A percentile compares a stretch with the other conserved stretches of the same genome.
Conservation (phyloP, 2,113 vertebrate species). For the Plecturocebus donacophilus region DNA sequence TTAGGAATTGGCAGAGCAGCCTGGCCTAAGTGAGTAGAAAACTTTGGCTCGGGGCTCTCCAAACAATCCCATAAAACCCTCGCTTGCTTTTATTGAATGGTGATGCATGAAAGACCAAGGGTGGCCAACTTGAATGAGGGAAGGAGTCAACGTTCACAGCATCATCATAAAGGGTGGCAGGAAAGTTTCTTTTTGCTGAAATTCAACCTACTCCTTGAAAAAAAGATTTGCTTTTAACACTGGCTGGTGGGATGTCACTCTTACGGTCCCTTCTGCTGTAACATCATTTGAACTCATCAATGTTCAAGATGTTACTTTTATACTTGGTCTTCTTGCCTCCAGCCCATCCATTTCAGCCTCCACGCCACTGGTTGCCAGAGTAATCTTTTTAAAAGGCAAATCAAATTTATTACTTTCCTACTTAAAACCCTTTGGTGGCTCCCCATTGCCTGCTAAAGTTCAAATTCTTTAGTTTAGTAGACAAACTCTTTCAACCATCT, state of each 20-base stretch:
- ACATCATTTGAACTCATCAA: not conserved
- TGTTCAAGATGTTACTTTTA: not conserved
- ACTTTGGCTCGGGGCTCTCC: slow-evolving; percentile 28
- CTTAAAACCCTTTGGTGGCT: not conserved
- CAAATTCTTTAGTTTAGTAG: not conserved
- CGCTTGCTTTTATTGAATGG: slow-evolving; percentile 29
- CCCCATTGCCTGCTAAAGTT: not conserved
- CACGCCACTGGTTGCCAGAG: not conserved
- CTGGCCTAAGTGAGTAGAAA: slow-evolving; percentile 17
- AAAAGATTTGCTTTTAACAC: not conserved
- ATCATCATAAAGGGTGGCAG: not conserved
- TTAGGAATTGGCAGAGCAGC: slow-evolving; percentile 24
- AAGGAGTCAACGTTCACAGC: not conserved
- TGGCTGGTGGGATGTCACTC: not conserved
- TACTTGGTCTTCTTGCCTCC: not conserved
- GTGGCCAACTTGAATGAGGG: not conserved
- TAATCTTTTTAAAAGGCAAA: slow-evolving; percentile 4
- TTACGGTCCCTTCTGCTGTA: not conserved
- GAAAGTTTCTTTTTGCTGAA: slow-evolving; percentile 32
- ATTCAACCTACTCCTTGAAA: slow-evolving; percentile 52
- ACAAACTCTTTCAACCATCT: not conserved
- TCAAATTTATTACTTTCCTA: not conserved
- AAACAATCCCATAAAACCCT: slow-evolving; percentile 57
- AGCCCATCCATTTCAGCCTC: not conserved
- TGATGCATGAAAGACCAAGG: not conserved